These are phyloP conservation scores for Lithophane ornitopus DNA, from an alignment of 2,888 invertebrate species.

Conservation along the genomic window DNA sequence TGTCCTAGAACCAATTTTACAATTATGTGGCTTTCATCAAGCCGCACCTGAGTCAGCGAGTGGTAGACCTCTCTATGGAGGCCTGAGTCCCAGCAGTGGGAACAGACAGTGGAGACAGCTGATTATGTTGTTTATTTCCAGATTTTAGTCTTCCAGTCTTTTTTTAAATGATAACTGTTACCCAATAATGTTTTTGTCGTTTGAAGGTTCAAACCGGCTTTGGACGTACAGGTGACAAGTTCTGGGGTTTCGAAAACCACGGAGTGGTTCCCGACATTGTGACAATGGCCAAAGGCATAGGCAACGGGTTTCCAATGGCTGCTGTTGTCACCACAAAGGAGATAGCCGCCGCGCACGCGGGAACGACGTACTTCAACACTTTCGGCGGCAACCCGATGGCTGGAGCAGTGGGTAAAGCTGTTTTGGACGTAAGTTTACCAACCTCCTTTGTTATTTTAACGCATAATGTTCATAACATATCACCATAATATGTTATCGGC, in stretches of 20 bases:
- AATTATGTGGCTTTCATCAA: not conserved
- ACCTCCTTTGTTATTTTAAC: not conserved
- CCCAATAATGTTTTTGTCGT: not conserved
- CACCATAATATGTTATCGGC: not conserved
- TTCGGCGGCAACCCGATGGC: constrained; percentile 99
- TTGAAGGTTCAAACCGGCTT: constrained; percentile 97
- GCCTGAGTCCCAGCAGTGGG: too few species aligned
- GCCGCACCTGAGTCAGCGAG: not conserved
- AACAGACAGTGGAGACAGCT: too few species aligned
- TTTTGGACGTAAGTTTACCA: constrained; percentile 94
- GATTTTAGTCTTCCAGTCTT: not conserved
- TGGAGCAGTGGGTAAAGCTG: constrained; percentile 96
- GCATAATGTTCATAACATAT: not conserved
- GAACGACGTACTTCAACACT: constrained; percentile 97
- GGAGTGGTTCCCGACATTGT: constrained; percentile 97
- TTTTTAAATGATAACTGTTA: not conserved
- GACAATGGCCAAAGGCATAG: constrained; percentile 98
- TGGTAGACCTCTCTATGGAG: not conserved
- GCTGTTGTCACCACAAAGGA: constrained; percentile 98
- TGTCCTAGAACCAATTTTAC: not conserved
- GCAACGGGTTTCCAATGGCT: constrained; percentile 98
- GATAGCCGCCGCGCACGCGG: constrained; percentile 94
- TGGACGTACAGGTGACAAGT: constrained; percentile 97
- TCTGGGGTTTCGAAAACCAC: constrained; percentile 99
- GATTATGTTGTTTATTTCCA: not conserved